Evolutionary conservation across 2,888 invertebrate genomes (phyloP), one percentile per base, ranked within the genome.

Genomic region (Taenaris catops): DNA sequence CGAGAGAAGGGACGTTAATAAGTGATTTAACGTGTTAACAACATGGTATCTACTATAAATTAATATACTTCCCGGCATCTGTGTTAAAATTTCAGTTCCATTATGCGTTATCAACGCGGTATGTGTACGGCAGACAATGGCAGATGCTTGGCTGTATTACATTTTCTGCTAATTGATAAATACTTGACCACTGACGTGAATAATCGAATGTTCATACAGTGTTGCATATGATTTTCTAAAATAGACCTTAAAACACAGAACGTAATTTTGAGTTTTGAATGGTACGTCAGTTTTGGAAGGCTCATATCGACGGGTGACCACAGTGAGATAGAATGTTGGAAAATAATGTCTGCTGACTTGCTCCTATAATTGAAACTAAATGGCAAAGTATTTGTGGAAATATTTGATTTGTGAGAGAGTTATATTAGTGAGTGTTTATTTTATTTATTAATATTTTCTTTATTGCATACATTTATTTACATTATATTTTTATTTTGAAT

Each of bases 191-290:
- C 25, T 63, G 64, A 63, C 45, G 79, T 74, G 81, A 72, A 58
- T 76, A 81, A 84, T 84, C 73, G 73, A 83, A 81, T 81, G 76
- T 76, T 78, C 76, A 70, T 72, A 75, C 76, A 70, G 58, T 55
- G 11, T 8, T n/a, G 71, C 66, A 73, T 75, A 69, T 18, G 8
- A 4, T 4, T 18, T 4, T 7, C 6, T 3, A 49, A 53, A 44
- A 34, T 34, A 27, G 8, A 38, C 21, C 26, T 53, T 44, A 36
- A 0, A n/a, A 0, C 0, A 0, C 0, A 4, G 0, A 0, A 0
- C 0, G 2, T 50, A 55, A 24, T 46, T 53, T 29, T 31, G 5
- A 23, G 20, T 48, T 56, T 57, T 55, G 24, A 1, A 1, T 14
- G 12, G 5, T 23, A 26, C 2, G 2, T 2, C 8, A 2, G 7